phyloP scores from a whole-genome alignment of 2,797 vertebrate genomes.

The Sebastes elongatus region DNA sequence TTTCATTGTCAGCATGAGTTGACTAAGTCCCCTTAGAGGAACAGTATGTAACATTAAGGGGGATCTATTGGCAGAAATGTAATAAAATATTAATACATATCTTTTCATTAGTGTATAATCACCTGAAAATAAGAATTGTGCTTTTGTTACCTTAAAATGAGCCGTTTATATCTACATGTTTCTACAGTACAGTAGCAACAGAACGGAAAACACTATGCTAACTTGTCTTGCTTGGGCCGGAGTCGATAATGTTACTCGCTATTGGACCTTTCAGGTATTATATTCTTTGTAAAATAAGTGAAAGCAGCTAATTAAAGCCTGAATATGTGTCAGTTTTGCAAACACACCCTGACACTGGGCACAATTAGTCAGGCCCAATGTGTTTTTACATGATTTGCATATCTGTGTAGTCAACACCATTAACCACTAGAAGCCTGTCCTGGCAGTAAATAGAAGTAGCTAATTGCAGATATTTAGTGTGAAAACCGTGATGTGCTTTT shows the following conservation, averaged over 20 bases:
- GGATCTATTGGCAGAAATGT: no score
- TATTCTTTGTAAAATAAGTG: not conserved
- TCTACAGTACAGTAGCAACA: no score
- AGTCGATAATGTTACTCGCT: no score
- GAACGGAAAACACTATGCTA: no score
- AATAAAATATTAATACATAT: no score
- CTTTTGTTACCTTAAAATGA: no score
- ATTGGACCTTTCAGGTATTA: not conserved
- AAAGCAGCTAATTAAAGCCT: not conserved
- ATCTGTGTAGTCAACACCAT: not conserved
- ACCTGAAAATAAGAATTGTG: no score
- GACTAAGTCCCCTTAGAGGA: not conserved
- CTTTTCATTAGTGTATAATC: no score
- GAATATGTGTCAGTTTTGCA: not conserved
- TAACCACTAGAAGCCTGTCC: conserved; percentile 1
- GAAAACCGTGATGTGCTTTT: conserved; percentile 11
- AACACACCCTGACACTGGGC: not conserved
- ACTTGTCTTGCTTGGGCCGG: no score
- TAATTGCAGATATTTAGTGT: conserved; percentile 15
- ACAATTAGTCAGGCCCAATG: not conserved
- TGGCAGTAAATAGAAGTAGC: conserved; percentile 1
- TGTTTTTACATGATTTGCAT: not conserved
- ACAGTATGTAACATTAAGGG: no score
- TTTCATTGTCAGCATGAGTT: not conserved
- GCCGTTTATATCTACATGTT: no score